Base-by-base conservation (phyloP, 2,888 invertebrate species). In the Drosophila helvetica region DNA sequence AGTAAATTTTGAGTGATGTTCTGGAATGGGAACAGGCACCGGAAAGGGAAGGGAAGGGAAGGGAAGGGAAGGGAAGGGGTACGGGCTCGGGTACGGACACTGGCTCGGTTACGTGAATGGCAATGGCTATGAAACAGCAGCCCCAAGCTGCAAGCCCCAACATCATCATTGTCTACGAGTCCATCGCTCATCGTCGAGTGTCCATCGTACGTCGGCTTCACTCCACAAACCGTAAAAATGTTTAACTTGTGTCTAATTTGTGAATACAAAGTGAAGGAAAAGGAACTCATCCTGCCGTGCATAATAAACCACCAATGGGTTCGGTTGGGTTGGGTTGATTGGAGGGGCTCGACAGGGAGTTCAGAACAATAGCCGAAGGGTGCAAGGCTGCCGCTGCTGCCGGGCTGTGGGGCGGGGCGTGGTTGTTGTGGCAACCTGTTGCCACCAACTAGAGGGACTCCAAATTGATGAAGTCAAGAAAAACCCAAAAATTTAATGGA, bases 401-500 rank as follows among this genome's bases (percentile, higher is more conserved):
- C 61, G 70, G 61, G 61, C 57, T 15, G 48, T 52, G 61, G 70
- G 61, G 63, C 57, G 69, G 66, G 74, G 78, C 67, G 75, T 63
- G 19, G 55, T 30, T 18, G 43, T 19, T 18, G 47, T 9, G 27
- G 67, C 78, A 85, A 84, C 84, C 86, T 87, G 86, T 85, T 75
- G 75, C 71, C 65, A 56, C 22, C 47, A 43, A 33, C 54, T 52
- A 50, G 53, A 60, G 54, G 60, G 47, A 46, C 75, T 72, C 55
- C 50, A 51, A 80, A 73, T 63, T 45, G 65, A 45, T 45, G 55
- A 52, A 58, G 68, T 53, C 61, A 79, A 78, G 77, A 77, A 77
- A 79, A 75, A 70, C 71, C 75, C 3, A 9, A 5, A 75, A 73
- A 74, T 76, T 85, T 79, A 86, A 89, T 89, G 86, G 86, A 87